phyloP scores from a whole-genome alignment of 2,797 vertebrate species.

The Sebastes iracundus region DNA sequence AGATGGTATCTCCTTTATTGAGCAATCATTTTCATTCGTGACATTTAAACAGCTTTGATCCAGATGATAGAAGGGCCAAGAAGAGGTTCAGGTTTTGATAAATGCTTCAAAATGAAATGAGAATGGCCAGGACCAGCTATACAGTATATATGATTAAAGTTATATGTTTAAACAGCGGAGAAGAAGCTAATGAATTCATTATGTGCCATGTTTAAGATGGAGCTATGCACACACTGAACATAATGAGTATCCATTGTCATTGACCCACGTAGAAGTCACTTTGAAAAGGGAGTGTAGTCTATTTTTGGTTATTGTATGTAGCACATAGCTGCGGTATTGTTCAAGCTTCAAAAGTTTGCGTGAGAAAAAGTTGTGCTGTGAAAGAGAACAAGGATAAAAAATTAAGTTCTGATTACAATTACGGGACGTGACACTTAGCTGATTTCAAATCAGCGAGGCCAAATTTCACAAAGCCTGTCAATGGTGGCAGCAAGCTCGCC shows the following conservation, averaged over 20 bases:
- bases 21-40: not conserved
- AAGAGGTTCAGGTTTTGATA: not conserved
- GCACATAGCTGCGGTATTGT: constrained; percentile 67
- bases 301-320: constrained; percentile 53
- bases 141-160: not conserved
- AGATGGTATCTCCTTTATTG: constrained; percentile 7
- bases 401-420: constrained; percentile 88
- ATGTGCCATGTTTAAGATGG: constrained; percentile 11
- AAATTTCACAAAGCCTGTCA: constrained; percentile 86
- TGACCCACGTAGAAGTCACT: constrained; percentile 26
- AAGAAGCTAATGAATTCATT: not conserved
- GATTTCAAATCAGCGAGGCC: constrained; percentile 88
- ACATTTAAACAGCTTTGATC: constrained; percentile 34
- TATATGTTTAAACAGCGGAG: not conserved
- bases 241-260: constrained; percentile 3
- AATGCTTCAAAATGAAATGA: constrained; percentile 8
- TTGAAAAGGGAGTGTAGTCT: not conserved
- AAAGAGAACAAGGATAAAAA: constrained; percentile 78
- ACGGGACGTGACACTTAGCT: constrained; percentile 85
- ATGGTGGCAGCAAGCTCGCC: constrained; percentile 81
- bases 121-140: not conserved
- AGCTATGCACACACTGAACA: not conserved
- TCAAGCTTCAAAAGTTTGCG: constrained; percentile 71
- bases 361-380: constrained; percentile 77
- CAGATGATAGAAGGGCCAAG: not conserved